Base-by-base conservation (phyloP, 1,140 invertebrate genomes). In the Pseudoatta argentina region DNA sequence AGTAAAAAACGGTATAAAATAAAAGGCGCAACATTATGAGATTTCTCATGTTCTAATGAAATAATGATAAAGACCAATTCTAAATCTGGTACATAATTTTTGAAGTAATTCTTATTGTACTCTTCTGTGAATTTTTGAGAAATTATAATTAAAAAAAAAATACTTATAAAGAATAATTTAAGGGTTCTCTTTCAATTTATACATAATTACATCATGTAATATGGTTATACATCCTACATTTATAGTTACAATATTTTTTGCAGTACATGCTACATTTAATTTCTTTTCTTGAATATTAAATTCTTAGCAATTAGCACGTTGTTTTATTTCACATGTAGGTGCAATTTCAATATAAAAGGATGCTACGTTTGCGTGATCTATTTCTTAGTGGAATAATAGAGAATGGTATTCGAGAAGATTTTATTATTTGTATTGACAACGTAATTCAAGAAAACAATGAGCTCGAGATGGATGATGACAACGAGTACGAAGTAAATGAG, bases 341-440 rank as follows among this genome's bases (percentile, higher is more conserved):
- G 21, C 64, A 12, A 67, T 67, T 39, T 39, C 64, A 21, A 12
- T 39, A 67, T 39, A 67, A 39, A 21, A 39, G 24, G 4, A 67
- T 67, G 64, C 0, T 44, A 67, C 64, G 34, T 39, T 18, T 67
- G 30, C 63, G 63, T 1, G 14, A 67, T n/a, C 10, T 21, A 67
- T n/a, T 67, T 39, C 64, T 39, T 67, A 8, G 5, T 1, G 18
- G 64, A 67, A 67, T 12, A 39, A 5, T 67, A 39, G 34, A n/a
- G 8, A 67, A 67, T 39, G n/a, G 18, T 21, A 67, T 67, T n/a
- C 30, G 64, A 0, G 64, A 67, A 39, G 64, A 67, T 67, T 14
- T 73, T 2, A 21, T 73, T 2, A 7, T 73, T 73, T 0, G 1
- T n/a, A 6, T 7, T 0, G 16, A 34, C 1, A 6, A 57, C 12